Evolutionary conservation across 2,888 invertebrate genomes (phyloP), one percentile per base, ranked within the genome.

Genomic region (Diadegma fenestrale): DNA sequence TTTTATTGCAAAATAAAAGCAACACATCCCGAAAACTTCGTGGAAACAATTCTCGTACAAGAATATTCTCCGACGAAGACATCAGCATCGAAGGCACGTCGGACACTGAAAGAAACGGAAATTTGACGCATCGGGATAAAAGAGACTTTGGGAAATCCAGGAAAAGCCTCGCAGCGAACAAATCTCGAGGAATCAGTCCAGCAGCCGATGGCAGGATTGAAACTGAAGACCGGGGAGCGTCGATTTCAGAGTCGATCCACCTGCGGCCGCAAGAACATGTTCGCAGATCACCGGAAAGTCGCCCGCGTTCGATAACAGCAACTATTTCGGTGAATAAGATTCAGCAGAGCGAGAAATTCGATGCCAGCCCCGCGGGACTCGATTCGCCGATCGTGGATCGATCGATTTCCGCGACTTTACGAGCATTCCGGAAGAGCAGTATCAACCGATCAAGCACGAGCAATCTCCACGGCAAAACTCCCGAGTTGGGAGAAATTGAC

Each of bases 81-180:
- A 83, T 83, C 14, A 80, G 80, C 45, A n/a, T 82, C 66, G 82
- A 82, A 17, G 58, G 58, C 33, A 6, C n/a, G 33, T 19, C n/a
- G 3, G 19, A 33, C 30, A 12, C 10, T 0, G n/a, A 30, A 30
- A 45, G 63, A 14, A 45, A 17, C 33, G 48, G 41, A 17, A 37
- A 66, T 22, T 66, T 54, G 51, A 4, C n/a, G 19, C 54, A 37
- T 8, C 30, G 17, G 8, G 14, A 14, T 41, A 37, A 8, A 10
- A 19, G 51, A 17, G 48, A 43, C 26, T 19, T 45, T 5, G 37
- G 26, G 5, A 33, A 17, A 48, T 51, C 48, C 17, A 61, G 37
- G 19, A 48, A n/a, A 17, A 69, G 63, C 43, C 7, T 54, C 22
- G 22, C 43, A 26, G 12, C 22, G 1, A 48, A 66, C 45, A 17